phyloP scores from a whole-genome alignment of 2,113 vertebrate genomes.

The Eurypyga helias region DNA sequence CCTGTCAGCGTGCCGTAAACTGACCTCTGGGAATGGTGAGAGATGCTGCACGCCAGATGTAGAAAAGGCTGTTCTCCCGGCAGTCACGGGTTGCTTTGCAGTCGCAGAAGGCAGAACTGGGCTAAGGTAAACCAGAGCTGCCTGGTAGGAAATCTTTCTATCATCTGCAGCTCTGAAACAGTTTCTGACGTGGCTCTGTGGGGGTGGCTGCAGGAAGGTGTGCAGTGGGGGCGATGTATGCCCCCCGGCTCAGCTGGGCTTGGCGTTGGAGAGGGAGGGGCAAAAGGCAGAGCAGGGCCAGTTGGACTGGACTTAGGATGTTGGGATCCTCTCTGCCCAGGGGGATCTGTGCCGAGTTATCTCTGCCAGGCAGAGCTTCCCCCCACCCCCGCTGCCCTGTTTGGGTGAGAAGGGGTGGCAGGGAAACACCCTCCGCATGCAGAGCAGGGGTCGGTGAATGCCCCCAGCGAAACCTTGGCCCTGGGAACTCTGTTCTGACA shows the following conservation, averaged over 20 bases:
- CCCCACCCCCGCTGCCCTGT: not conserved
- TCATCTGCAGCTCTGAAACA: not conserved
- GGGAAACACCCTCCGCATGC: not conserved
- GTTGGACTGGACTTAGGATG: not conserved
- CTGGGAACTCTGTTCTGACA: not conserved
- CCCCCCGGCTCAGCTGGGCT: not conserved
- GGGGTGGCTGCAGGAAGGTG: not conserved
- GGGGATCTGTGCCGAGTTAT: not conserved
- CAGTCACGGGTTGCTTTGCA: not conserved
- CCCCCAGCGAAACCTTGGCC: not conserved
- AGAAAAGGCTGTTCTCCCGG: not conserved
- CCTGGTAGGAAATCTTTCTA: not conserved
- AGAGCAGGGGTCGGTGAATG: not conserved
- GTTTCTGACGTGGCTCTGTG: not conserved
- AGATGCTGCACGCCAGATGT: not conserved
- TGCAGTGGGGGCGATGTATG: not conserved
- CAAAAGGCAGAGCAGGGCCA: not conserved
- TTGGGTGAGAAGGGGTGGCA: not conserved
- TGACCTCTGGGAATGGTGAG: not conserved
- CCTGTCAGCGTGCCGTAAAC: not conserved
- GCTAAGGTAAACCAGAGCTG: not conserved
- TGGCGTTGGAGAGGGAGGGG: not conserved
- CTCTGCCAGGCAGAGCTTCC: not conserved
- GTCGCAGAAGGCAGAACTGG: not conserved
- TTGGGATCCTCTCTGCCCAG: not conserved